phyloP scores from a whole-genome alignment of 2,797 vertebrate genomes.

The Tauraco hartlaubi region DNA sequence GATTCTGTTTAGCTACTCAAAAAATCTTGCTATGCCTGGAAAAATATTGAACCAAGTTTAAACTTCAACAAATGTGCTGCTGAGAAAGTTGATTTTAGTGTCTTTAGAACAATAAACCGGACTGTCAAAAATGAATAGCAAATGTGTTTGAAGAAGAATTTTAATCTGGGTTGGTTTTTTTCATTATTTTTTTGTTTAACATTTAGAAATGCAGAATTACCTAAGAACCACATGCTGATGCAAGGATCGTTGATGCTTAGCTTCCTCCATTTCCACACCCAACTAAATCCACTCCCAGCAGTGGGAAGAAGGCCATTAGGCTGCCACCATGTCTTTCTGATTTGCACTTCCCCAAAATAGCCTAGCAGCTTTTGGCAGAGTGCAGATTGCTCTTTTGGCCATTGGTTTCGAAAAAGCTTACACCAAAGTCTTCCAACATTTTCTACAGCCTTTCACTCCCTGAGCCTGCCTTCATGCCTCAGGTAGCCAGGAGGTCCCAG shows the following conservation, averaged over 20 bases:
- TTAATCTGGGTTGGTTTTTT: background rate
- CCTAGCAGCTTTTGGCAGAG: background rate
- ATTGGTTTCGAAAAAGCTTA: background rate
- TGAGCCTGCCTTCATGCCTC: background rate
- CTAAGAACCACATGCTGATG: background rate
- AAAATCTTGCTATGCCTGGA: background rate
- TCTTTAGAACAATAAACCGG: background rate
- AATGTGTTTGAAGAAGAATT: background rate
- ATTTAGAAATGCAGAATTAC: background rate
- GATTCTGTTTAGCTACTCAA: conserved; percentile 12
- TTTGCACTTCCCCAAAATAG: background rate
- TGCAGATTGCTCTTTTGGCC: background rate
- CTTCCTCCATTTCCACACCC: background rate
- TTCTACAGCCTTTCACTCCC: background rate
- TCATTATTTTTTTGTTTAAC: background rate
- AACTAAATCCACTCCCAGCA: background rate
- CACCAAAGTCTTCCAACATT: background rate
- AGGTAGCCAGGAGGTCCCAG: background rate
- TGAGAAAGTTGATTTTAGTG: background rate
- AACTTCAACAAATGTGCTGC: background rate
- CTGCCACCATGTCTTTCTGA: background rate
- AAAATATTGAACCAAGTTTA: conserved; percentile 10
- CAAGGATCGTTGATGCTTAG: background rate
- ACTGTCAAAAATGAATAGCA: background rate
- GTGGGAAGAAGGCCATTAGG: background rate